These are phyloP conservation scores for Resseliella maxima DNA, from an alignment of 2,888 invertebrate genomes.

Conservation along the genomic window DNA sequence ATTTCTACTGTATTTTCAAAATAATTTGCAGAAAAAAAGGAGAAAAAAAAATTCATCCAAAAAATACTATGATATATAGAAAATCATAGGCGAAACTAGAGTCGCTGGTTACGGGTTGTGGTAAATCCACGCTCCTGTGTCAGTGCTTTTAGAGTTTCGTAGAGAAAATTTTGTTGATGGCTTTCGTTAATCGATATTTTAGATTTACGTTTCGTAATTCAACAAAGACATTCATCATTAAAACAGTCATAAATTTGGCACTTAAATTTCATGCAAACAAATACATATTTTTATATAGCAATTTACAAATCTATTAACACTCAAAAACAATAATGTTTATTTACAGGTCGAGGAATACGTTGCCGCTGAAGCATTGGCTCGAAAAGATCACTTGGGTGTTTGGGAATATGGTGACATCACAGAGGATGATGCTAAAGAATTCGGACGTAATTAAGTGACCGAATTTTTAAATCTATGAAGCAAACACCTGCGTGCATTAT, in stretches of 20 bases:
- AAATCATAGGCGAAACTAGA: slow-evolving; percentile 55
- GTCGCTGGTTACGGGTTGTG: slow-evolving; percentile 56
- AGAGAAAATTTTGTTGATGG: slow-evolving; percentile 49
- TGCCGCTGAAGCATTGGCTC: slow-evolving; percentile 87
- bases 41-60: too few relatives aligned
- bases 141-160: slow-evolving; percentile 57
- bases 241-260: too few relatives aligned
- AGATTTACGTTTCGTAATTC: slow-evolving; percentile 48
- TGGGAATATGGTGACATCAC: slow-evolving; percentile 99
- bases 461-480: background rate
- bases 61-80: too few relatives aligned
- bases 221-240: slow-evolving; percentile 40
- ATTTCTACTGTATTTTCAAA: too few relatives aligned
- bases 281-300: background rate
- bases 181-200: background rate
- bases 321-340: slow-evolving; percentile 59
- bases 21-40: slow-evolving; percentile 4
- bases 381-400: slow-evolving; percentile 86
- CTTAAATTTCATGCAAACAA: background rate
- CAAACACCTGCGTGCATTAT: slow-evolving; percentile 52
- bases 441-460: slow-evolving; percentile 60
- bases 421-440: slow-evolving; percentile 67
- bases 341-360: slow-evolving; percentile 80
- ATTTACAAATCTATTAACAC: background rate
- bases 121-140: slow-evolving; percentile 47